Percentiles rank a stretch among this genome's conserved stretches.
These are phyloP conservation scores for Cassiopea xamachana DNA, from an alignment of 30 jellyfish, hydroid and myxozoan species.

Conservation along the genomic window DNA sequence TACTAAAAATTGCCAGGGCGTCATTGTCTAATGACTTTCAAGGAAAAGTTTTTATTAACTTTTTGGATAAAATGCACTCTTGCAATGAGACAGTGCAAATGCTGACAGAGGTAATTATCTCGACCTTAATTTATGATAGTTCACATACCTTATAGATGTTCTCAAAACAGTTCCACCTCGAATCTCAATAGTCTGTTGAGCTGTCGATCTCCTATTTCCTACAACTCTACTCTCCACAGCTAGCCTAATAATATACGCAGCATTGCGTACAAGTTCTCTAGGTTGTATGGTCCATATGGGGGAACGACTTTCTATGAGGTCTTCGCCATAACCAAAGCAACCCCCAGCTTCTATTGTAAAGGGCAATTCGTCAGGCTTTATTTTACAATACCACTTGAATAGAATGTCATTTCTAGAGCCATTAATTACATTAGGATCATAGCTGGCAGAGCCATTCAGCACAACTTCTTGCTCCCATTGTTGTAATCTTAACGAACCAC, in stretches of 20 bases:
- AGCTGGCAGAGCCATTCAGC: slow-evolving; percentile 45
- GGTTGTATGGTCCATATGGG: slow-evolving; percentile 54
- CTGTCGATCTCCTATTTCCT: neutral
- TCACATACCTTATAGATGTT: slow-evolving; percentile 28
- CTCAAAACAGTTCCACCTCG: slow-evolving; percentile 33
- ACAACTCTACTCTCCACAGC: neutral
- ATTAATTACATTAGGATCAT: slow-evolving; percentile 44
- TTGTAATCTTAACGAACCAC: slow-evolving; percentile 29
- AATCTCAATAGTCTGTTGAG: slow-evolving; percentile 26
- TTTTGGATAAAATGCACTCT: no score
- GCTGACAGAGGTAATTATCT: no score
- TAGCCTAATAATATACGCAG: slow-evolving; percentile 21
- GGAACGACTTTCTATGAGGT: slow-evolving; percentile 1
- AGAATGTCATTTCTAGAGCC: slow-evolving; percentile 4
- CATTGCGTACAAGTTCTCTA: slow-evolving; percentile 20
- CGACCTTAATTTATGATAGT: no score
- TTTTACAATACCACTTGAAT: slow-evolving; percentile 60
- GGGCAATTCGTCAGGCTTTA: slow-evolving; percentile 41
- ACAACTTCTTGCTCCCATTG: slow-evolving; percentile 43
- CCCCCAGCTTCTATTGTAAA: slow-evolving; percentile 60
- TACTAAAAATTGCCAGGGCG: no score
- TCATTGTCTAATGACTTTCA: no score
- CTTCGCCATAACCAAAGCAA: slow-evolving; percentile 60
- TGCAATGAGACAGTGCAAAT: no score
- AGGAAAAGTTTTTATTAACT: no score